Base-by-base conservation (phyloP, 2,888 invertebrate species). In the Hyposoter dolosus region DNA sequence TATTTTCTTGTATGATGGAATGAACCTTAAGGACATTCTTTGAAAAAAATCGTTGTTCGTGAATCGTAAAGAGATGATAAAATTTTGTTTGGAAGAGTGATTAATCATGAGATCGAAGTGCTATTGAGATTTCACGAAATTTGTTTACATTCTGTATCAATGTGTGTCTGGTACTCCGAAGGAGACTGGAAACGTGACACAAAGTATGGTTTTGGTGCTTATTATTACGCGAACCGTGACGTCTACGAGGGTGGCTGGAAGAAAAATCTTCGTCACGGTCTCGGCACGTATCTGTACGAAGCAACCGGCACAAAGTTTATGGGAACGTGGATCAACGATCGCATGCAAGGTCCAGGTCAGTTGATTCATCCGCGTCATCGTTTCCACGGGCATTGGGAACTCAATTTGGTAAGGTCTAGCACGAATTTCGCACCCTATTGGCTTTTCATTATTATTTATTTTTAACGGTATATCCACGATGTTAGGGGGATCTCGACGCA, bases 201-300 rank as follows among this genome's bases (percentile, higher is more conserved):
- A 23, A 95, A 96, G 88, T 96, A 97, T 90, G 98, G 97, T 0
- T 96, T 97, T 88, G 98, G 98, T 0, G 96, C 95, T 3, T 98
- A 97, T 91, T 95, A 95, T 90, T 97, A 96, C 89, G 95, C 96
- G 0, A 98, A 98, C 91, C 97, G 97, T 0, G 98, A 98, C 92
- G 95, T 96, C 50, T 98, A 97, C 93, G 97, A 97, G 92, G 98
- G 98, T 0, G 95, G 96, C 77, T 98, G 98, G 96, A 96, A 96
- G 88, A 96, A 96, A 91, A 96, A 97, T 68, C 95, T 95, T 91
- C 95, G 97, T 3, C 96, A 97, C 92, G 98, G 98, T 0, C 94
- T 97, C n/a, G 98, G 98, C 4, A 96, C 96, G 0, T 98, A 98
- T 92, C 95, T 95, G 60, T 97, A 96, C 90, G 95, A 95, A 0